Base-by-base conservation (phyloP, 2,888 invertebrate species). In the Eupithecia exiguata region DNA sequence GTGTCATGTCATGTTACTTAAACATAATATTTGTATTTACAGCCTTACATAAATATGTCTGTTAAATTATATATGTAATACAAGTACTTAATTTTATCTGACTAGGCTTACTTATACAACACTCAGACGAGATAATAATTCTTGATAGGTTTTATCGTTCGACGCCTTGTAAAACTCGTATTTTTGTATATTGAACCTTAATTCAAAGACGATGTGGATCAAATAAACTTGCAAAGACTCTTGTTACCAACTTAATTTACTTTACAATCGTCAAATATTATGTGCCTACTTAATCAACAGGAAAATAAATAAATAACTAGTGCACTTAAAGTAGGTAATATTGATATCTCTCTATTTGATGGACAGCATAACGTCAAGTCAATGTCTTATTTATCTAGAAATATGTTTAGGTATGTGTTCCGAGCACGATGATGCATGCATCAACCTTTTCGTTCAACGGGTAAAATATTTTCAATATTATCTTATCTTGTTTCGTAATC, bases 111-210 rank as follows among this genome's bases (percentile, higher is more conserved):
- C 76, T 78, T 78, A 72, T 73, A 78, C 72, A 74, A 71, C 66
- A 75, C 76, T 71, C 76, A 78, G 78, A 78, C 74, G 43, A 73
- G 58, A 69, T 77, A 74, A 77, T 77, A 72, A 72, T 70, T 74
- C 69, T 70, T 74, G 79, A 80, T 80, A 79, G 66, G 68, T 65
- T 36, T 65, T 80, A 82, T 82, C 81, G 80, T 77, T 36, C 78
- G 70, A 67, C 74, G 77, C 69, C 75, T 75, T 77, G 67, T 71
- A 69, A 75, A 73, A 71, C 62, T 58, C 16, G 40, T 35, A 35
- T 38, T 18, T n/a, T 63, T 72, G 40, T 72, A 73, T 65, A 69
- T 73, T 75, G 40, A 69, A 70, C 70, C 30, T 38, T 75, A 61
- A 18, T 65, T n/a, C 14, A 7, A 16, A n/a, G 6, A 30, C 5